phyloP scores from a whole-genome alignment of 1,140 invertebrate genomes.

The Euura saliciscinereae region DNA sequence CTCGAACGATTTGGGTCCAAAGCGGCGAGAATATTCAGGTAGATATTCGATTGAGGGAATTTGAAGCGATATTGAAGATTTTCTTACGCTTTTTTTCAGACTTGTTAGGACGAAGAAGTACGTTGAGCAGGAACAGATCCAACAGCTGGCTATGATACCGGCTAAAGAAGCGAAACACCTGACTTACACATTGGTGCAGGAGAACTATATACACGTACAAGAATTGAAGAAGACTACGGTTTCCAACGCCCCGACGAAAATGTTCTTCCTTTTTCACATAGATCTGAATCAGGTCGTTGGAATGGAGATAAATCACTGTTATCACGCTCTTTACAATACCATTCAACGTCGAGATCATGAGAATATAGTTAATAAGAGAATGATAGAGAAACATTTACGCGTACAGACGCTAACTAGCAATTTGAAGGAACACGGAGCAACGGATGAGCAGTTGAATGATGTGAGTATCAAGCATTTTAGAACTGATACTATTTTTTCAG shows the following conservation, averaged over 20 bases:
- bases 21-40: conserved; percentile 83
- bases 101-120: conserved; percentile 78
- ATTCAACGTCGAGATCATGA: conserved; percentile 68
- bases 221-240: conserved; percentile 60
- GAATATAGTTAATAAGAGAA: conserved; percentile 68
- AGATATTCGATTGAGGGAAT: conserved; percentile 18
- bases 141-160: conserved; percentile 86
- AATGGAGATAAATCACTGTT: conserved; percentile 76
- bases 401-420: conserved; percentile 80
- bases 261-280: conserved; percentile 78
- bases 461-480: conserved; percentile 54
- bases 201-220: conserved; percentile 80
- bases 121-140: conserved; percentile 88
- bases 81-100: conserved; percentile 53
- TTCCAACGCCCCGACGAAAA: conserved; percentile 66
- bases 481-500: conserved; percentile 7
- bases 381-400: conserved; percentile 85
- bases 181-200: conserved; percentile 80
- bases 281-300: conserved; percentile 73
- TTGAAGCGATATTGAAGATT: conserved; percentile 7
- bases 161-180: conserved; percentile 86
- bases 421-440: conserved; percentile 75
- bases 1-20: conserved; percentile 85
- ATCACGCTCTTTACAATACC: conserved; percentile 77
- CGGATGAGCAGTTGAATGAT: conserved; percentile 77